Evolutionary conservation across 2,797 vertebrate species (phyloP).

Genomic region (Eleutherodactylus coqui): DNA sequence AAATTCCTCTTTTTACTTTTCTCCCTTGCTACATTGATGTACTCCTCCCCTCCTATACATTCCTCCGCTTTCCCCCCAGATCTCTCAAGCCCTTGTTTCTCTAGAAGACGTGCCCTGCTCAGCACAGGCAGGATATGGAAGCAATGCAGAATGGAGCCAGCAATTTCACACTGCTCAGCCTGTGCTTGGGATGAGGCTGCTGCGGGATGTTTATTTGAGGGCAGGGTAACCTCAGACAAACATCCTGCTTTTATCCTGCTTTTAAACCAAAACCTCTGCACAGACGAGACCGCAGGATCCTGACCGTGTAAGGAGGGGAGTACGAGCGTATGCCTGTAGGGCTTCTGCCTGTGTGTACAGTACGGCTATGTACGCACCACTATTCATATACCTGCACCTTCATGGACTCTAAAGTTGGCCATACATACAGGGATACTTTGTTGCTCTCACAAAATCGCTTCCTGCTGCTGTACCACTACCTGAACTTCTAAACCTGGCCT

Average conservation of each 20-base stretch:
- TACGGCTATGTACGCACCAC: neutral
- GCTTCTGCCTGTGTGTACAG: neutral
- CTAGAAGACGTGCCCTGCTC: constrained; percentile 71
- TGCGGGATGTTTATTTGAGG: constrained; percentile 93
- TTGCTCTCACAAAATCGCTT: neutral
- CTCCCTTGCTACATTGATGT: constrained; percentile 35
- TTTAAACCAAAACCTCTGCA: constrained; percentile 77
- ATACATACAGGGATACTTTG: neutral
- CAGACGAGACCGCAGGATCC: constrained; percentile 48
- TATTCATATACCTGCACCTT: neutral
- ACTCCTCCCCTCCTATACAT: constrained; percentile 51
- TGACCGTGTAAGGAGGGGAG: constrained; percentile 24
- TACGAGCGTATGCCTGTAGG: neutral
- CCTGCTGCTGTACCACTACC: neutral
- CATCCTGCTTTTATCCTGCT: constrained; percentile 81
- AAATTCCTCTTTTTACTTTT: constrained; percentile 53
- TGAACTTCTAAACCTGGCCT: neutral
- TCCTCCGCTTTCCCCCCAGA: constrained; percentile 29
- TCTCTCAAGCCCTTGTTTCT: constrained; percentile 61
- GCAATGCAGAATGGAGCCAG: constrained; percentile 74
- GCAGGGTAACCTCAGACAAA: constrained; percentile 89
- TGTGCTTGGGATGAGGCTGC: constrained; percentile 83
- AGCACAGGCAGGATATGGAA: constrained; percentile 80
- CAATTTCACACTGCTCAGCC: constrained; percentile 80
- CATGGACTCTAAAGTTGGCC: neutral